A percentile compares a stretch with the other conserved stretches of the same genome.
phyloP scores from a whole-genome alignment of 2,888 invertebrate genomes.

The Doris montereyensis region DNA sequence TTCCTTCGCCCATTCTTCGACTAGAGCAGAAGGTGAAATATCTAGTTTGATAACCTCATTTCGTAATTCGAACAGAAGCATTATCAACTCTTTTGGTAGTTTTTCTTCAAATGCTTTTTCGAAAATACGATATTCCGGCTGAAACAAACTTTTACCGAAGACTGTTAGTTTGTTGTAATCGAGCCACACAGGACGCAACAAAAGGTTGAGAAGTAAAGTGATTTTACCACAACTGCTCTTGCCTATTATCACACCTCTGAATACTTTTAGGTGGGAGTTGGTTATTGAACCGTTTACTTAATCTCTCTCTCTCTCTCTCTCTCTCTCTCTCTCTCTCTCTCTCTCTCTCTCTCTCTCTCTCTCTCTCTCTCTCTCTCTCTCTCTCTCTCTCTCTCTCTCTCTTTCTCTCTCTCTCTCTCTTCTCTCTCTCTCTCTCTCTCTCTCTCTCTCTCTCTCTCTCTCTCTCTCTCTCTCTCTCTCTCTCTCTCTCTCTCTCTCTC shows the following conservation, averaged over 20 bases:
- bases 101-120: constrained; percentile 27
- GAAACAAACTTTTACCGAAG: constrained; percentile 42
- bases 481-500: too few species aligned
- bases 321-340: neutral
- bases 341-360: neutral
- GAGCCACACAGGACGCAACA: constrained; percentile 32
- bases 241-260: constrained; percentile 31
- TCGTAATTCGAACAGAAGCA: neutral
- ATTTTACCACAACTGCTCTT: constrained; percentile 43
- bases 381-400: too few species aligned
- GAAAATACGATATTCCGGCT: constrained; percentile 46
- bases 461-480: too few species aligned
- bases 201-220: constrained; percentile 28
- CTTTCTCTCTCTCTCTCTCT: too few species aligned
- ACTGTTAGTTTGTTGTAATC: constrained; percentile 38
- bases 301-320: neutral
- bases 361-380: too few species aligned
- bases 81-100: constrained; percentile 27
- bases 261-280: constrained; percentile 34
- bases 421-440: too few species aligned
- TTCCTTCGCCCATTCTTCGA: neutral
- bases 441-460: too few species aligned
- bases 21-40: neutral
- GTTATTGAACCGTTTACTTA: constrained; percentile 21
- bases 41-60: too few species aligned